Base-by-base conservation (phyloP, 2,797 vertebrate species). In the Sebastes oblongus region DNA sequence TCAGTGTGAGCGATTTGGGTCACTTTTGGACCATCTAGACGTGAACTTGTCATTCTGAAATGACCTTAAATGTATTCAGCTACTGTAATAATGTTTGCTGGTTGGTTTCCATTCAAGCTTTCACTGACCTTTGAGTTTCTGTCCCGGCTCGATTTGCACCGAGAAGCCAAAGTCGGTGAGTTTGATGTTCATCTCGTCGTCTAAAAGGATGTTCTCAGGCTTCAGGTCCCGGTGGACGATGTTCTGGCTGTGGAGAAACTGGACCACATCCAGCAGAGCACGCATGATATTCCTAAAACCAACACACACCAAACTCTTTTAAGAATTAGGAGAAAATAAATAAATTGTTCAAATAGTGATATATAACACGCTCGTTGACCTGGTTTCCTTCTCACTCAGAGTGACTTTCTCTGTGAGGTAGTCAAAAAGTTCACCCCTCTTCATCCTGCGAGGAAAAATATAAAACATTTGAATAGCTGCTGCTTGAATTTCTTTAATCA, bases 371-470 rank as follows among this genome's bases (percentile, higher is more conserved):
- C 42, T 67, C 3, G 60, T 94, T 90, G 85, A 99, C 98, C 98
- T 97, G 84, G 98, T 98, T 95, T 99, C 98, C 90, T 98, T 99
- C 92, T 99, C 98, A 1, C 97, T 98, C 81, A 99, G 92, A 8
- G 98, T 99, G 54, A 99, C 98, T 89, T 98, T 98, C 92, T 99
- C 98, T 0, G 98, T 99, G 89, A 99, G 97, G 92, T 99, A 99
- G 92, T 99, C 98, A 42, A 99, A 99, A 77, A 99, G 97, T 86
- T 99, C 98, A 4, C 98, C 98, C 93, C 83, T 98, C 90, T 87
- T 99, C 98, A 99, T 99, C 91, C 98, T 99, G 93, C 0, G 1
- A 66, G 58, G 30, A 42, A 58, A 64, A 52, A 67, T 66, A 42
- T 0, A 12, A 81, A 75, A 46, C 3, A 5, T 60, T 32, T 72